Percentiles rank a stretch among this genome's conserved stretches.
Evolutionary conservation across 1,140 invertebrate species (phyloP).

Genomic region (Helicoverpa zea): DNA sequence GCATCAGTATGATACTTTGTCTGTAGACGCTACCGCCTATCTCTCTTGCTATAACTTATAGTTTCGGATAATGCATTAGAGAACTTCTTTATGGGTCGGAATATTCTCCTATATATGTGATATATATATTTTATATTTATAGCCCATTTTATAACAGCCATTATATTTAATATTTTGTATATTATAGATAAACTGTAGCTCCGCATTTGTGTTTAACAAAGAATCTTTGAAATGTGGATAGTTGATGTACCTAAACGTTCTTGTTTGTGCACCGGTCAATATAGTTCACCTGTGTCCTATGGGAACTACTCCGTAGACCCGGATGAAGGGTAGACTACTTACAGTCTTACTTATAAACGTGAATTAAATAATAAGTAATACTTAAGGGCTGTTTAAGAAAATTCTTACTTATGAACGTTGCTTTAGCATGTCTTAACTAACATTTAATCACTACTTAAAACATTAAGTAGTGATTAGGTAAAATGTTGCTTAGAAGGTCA

Average conservation of each 20-base stretch:
- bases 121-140: constrained; percentile 66
- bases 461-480: too few relatives aligned
- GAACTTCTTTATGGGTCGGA: constrained; percentile 83
- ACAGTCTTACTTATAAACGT: too few relatives aligned
- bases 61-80: constrained; percentile 86
- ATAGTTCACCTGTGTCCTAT: too few relatives aligned
- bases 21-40: constrained; percentile 67
- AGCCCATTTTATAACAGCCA: constrained; percentile 57
- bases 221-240: not conserved
- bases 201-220: not conserved
- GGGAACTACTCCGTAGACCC: too few relatives aligned
- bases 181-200: constrained; percentile 8
- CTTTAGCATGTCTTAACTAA: too few relatives aligned
- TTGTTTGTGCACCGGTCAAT: too few relatives aligned
- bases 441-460: too few relatives aligned
- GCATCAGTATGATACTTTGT: constrained; percentile 7
- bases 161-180: constrained; percentile 48
- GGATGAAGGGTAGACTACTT: too few relatives aligned
- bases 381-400: too few relatives aligned
- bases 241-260: not conserved
- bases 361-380: too few relatives aligned
- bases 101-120: constrained; percentile 73
- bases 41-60: constrained; percentile 83
- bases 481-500: too few relatives aligned
- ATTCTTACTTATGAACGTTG: too few relatives aligned